Conservation (phyloP, 2,113 vertebrate genomes). For the Megaptera novaeangliae region DNA sequence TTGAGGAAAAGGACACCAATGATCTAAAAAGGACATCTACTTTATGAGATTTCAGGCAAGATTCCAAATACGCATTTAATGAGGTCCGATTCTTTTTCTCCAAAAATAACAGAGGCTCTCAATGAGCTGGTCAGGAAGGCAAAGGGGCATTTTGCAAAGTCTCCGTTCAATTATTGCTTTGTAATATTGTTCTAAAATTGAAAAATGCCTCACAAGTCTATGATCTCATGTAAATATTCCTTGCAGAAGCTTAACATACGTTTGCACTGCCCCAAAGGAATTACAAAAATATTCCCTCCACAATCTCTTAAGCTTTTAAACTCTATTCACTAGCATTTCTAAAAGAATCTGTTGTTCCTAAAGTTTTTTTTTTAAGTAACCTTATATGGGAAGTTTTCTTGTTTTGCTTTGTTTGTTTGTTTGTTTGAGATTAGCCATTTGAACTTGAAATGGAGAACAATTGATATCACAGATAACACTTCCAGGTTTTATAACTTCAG, state of each 20-base stretch:
- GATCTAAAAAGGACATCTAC: slow-evolving; percentile 76
- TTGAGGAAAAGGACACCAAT: slow-evolving; percentile 77
- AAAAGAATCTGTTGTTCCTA: slow-evolving; percentile 32
- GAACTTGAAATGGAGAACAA: slow-evolving; percentile 37
- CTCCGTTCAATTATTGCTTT: slow-evolving; percentile 43
- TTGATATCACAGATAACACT: slow-evolving; percentile 15
- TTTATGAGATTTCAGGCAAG: slow-evolving; percentile 77
- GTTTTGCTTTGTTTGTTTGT: not conserved
- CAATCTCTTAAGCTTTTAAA: slow-evolving; percentile 41
- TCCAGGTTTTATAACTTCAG: slow-evolving; percentile 1
- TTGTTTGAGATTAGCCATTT: slow-evolving; percentile 29
- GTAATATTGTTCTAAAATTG: slow-evolving; percentile 70
- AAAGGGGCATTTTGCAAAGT: slow-evolving; percentile 41
- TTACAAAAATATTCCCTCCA: not conserved
- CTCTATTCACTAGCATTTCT: not conserved
- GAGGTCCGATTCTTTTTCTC: slow-evolving; percentile 61
- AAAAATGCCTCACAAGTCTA: slow-evolving; percentile 57
- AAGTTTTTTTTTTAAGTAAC: not conserved
- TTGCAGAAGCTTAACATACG: slow-evolving; percentile 32
- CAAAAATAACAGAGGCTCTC: slow-evolving; percentile 66
- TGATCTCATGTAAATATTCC: slow-evolving; percentile 46
- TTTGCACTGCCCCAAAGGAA: slow-evolving; percentile 5
- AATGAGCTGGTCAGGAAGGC: slow-evolving; percentile 47
- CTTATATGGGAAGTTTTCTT: not conserved
- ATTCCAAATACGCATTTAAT: slow-evolving; percentile 80